A percentile compares a stretch with the other conserved stretches of the same genome.
These are phyloP conservation scores for Caenorhabditis sulstoni DNA, from an alignment of 2,888 invertebrate species.

Conservation along the genomic window DNA sequence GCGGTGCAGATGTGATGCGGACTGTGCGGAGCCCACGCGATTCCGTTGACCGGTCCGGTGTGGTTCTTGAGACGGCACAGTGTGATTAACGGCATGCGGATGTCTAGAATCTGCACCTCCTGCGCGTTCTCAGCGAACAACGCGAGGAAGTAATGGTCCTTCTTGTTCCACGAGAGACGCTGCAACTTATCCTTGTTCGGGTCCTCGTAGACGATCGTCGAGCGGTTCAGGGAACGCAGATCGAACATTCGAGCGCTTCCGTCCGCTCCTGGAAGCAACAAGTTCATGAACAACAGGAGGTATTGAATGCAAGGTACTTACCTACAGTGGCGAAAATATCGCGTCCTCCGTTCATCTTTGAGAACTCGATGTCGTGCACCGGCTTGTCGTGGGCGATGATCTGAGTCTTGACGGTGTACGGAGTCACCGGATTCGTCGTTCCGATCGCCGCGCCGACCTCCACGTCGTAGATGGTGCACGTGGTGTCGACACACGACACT, in stretches of 20 bases:
- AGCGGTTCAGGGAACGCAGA: conserved; percentile 95
- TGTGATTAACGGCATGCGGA: conserved; percentile 96
- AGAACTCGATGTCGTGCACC: conserved; percentile 99
- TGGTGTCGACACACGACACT: conserved; percentile 98
- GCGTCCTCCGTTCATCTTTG: conserved; percentile 95
- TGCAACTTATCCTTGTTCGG: conserved; percentile 94
- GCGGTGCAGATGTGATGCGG: conserved; percentile 99
- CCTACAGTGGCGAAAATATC: conserved; percentile 99
- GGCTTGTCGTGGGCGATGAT: conserved; percentile 98
- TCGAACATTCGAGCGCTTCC: conserved; percentile 99
- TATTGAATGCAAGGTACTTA: no score
- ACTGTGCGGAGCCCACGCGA: conserved; percentile 99
- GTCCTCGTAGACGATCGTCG: conserved; percentile 99
- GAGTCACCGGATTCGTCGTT: conserved; percentile 85
- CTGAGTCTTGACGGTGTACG: conserved; percentile 92
- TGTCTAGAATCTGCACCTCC: conserved; percentile 92
- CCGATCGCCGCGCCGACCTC: conserved; percentile 88
- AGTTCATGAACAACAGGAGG: no score
- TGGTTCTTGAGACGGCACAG: conserved; percentile 97
- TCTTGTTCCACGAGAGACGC: conserved; percentile 98
- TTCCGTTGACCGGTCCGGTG: conserved; percentile 96
- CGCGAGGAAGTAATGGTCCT: conserved; percentile 98
- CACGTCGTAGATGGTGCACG: conserved; percentile 98
- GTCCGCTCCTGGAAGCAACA: conserved; percentile 94
- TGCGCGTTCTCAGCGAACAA: conserved; percentile 99